Evolutionary conservation across 2,797 vertebrate genomes (phyloP), one percentile per base, ranked within the genome.

Genomic region (Trachops cirrhosus): DNA sequence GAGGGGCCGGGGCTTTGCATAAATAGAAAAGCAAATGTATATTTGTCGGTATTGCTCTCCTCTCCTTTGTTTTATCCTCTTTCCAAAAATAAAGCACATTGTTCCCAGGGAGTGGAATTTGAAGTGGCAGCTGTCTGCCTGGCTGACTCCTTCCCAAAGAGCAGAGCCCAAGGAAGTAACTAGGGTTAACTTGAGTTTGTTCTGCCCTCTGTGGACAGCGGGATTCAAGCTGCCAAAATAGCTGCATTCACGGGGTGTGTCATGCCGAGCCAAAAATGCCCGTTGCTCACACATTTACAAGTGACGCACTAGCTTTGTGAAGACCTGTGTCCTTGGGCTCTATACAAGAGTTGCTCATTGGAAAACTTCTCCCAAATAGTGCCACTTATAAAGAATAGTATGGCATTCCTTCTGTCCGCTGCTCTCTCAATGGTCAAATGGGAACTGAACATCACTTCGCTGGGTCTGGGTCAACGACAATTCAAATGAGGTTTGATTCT

Each of bases 11-110:
- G 86, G 95, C 92, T 95, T 89, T 94, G 92, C 91, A 95, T 89
- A 97, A 95, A 97, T 97, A 96, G 96, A 93, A 97, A 89, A 96
- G 93, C 97, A 96, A 95, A 93, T 97, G 97, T 91, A 50, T 95
- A 91, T 96, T 91, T 95, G 96, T 97, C 64, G 26, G 96, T 94
- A 80, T 73, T 68, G 78, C 88, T 95, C 86, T 94, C 44, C 41
- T 78, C 82, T 92, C 95, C 92, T 97, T 97, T 97, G 92, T 96
- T 92, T 95, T 77, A 54, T 86, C 86, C 92, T 91, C 97, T 95
- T 97, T 97, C 97, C 96, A 96, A 97, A 97, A 97, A 97, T 97
- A 97, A 97, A 97, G 83, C 50, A 48, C 93, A 97, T 97, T 97
- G 97, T 97, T 95, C 96, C 91, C 78, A 18, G 79, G 94, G 94